Base-by-base conservation (phyloP, 2,113 vertebrate species). In the Cricetomys ansorgei region DNA sequence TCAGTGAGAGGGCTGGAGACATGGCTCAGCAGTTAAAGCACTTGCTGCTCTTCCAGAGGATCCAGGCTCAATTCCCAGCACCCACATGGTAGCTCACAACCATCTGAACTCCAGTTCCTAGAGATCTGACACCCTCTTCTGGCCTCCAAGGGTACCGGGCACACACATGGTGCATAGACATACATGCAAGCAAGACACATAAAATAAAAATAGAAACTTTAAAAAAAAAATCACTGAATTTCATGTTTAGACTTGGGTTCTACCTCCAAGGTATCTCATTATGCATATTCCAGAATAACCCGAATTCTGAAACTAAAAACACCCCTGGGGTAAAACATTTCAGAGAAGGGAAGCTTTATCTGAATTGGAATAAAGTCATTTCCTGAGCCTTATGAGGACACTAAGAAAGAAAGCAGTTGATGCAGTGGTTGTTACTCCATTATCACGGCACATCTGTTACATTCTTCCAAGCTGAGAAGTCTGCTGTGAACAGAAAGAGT, bases 381-480 rank as follows among this genome's bases (percentile, higher is more conserved):
- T 57, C 75, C 70, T 31, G 21, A 75, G 31, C 34, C 62, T 81
- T 9, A 40, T 23, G 62, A 72, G 70, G 21, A 29, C 72, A 7
- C 57, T 92, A 57, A 12, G 72, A 86, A 88, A 72, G 85, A 90
- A 84, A 86, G 89, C 48, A 27, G 43, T 80, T 59, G 67, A 37
- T 69, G 37, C 79, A 91, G 29, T 84, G 29, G 37, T 88, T 31
- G 25, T 64, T 72, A 64, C 64, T 73, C 53, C 69, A 27, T 45
- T 48, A 31, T 57, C 53, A 73, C 90, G 21, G 40, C 84, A 2
- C 55, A 48, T 50, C 50, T 97, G 59, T 25, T 72, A 37, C 48
- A 73, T 27, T 62, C 80, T 93, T 83, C 85, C 29, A 88, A 50
- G 57, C 84, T 88, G 57, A 85, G 59, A 86, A 86, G 29, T 83